A percentile compares a stretch with the other conserved stretches of the same genome.
These are phyloP conservation scores for Cryptus viduatorius DNA, from an alignment of 2,888 invertebrate genomes.

Conservation along the genomic window DNA sequence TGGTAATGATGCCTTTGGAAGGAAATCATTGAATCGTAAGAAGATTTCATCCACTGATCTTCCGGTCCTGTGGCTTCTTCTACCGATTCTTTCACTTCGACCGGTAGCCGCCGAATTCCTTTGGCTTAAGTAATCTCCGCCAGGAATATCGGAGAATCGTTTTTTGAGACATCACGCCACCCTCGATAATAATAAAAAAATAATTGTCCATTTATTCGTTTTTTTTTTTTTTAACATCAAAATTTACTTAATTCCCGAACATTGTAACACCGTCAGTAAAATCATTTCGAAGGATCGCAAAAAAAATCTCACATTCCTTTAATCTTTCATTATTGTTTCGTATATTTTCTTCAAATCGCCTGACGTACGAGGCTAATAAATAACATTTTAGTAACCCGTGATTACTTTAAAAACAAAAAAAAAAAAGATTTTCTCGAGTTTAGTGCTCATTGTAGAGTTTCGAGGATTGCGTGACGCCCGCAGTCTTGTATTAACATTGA, in stretches of 20 bases:
- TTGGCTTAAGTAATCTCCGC: neutral
- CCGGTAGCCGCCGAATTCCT: conserved; percentile 46
- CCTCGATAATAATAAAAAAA: neutral
- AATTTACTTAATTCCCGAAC: neutral
- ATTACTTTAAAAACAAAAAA: neutral
- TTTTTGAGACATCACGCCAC: neutral
- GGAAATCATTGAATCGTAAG: conserved; percentile 59
- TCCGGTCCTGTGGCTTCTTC: conserved; percentile 58
- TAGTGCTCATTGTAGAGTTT: neutral
- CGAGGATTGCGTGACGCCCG: conserved; percentile 10
- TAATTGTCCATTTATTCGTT: no score
- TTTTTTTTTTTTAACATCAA: neutral
- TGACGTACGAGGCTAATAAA: neutral
- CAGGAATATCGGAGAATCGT: neutral
- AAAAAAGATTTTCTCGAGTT: neutral
- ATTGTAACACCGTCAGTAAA: neutral
- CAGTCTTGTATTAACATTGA: neutral
- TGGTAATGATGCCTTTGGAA: conserved; percentile 47
- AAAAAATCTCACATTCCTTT: neutral
- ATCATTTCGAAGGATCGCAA: neutral
- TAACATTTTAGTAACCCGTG: neutral
- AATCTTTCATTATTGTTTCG: neutral
- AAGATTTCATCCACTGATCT: conserved; percentile 57
- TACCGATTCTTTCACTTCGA: conserved; percentile 30
- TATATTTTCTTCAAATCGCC: neutral